A percentile compares a stretch with the other conserved stretches of the same genome.
Conservation (phyloP, 2,797 vertebrate genomes). For the Sandelia bainsii region DNA sequence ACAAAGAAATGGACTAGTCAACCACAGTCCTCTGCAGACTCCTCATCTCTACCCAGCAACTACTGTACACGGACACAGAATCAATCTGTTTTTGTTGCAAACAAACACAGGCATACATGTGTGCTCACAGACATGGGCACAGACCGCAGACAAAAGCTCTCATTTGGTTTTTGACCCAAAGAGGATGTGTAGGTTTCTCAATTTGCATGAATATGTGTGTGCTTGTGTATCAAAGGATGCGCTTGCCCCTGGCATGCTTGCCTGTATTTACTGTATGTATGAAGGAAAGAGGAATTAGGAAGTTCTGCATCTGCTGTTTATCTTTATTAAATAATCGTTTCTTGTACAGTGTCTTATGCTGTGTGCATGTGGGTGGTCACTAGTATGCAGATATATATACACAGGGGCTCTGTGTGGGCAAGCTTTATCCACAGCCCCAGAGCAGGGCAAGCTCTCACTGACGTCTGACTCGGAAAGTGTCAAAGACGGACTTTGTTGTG, state of each 20-base stretch:
- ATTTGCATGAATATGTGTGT: constrained; percentile 34
- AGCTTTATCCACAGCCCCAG: constrained; percentile 48
- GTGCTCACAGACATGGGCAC: constrained; percentile 60
- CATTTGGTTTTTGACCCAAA: constrained; percentile 15
- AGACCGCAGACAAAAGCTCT: constrained; percentile 37
- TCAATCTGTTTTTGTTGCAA: constrained; percentile 85
- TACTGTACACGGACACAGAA: constrained; percentile 68
- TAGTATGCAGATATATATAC: constrained; percentile 36
- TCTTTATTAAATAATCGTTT: constrained; percentile 32
- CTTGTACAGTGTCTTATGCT: constrained; percentile 30
- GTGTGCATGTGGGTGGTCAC: constrained; percentile 44
- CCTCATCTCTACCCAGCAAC: constrained; percentile 88
- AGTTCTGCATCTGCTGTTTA: constrained; percentile 43
- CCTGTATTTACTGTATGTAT: constrained; percentile 18
- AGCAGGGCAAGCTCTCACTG: constrained; percentile 62
- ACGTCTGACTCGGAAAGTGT: constrained; percentile 73
- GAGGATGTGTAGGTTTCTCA: constrained; percentile 20
- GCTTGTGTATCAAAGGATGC: background rate
- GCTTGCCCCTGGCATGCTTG: constrained; percentile 19
- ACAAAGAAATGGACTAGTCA: constrained; percentile 64
- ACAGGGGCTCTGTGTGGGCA: constrained; percentile 53
- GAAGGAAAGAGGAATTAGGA: constrained; percentile 45
- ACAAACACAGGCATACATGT: constrained; percentile 47
- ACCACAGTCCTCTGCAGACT: constrained; percentile 61
- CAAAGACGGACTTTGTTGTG: constrained; percentile 74